phyloP scores from a whole-genome alignment of 2,113 vertebrate species.

The Prochilodus magdalenae region DNA sequence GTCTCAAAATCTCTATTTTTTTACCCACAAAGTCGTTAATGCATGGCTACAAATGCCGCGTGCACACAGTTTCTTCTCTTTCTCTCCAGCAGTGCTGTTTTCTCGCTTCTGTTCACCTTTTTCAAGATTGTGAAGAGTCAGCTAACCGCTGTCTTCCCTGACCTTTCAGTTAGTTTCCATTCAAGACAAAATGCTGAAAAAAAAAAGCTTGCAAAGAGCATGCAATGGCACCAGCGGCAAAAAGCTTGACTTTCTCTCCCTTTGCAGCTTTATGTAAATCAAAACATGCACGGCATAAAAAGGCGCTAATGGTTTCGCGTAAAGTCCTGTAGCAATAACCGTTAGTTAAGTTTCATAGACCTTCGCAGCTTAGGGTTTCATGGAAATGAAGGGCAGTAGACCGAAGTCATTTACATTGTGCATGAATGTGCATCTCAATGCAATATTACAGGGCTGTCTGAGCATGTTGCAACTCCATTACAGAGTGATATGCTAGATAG shows the following conservation, averaged over 20 bases:
- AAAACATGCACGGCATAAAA: not conserved
- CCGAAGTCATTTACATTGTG: not conserved
- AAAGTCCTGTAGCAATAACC: not conserved
- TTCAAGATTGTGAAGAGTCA: conserved; percentile 45
- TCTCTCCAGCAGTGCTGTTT: not conserved
- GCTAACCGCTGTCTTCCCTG: conserved; percentile 65
- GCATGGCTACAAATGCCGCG: conserved; percentile 41
- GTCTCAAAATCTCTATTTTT: too few relatives aligned
- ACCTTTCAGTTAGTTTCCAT: conserved; percentile 76
- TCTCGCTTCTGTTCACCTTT: conserved; percentile 36
- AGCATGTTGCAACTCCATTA: not conserved
- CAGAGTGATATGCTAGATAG: too few relatives aligned
- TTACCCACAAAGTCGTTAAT: conserved; percentile 43
- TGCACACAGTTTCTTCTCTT: conserved; percentile 30
- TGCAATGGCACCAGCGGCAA: not conserved
- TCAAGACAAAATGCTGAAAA: conserved; percentile 40
- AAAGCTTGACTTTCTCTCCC: not conserved
- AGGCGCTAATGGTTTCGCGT: not conserved
- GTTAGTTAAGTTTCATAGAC: not conserved
- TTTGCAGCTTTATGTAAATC: not conserved
- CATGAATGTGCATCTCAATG: not conserved
- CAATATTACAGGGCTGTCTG: not conserved
- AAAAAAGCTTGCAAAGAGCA: conserved; percentile 8
- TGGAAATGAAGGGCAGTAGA: not conserved
- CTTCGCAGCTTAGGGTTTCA: not conserved